phyloP scores from a whole-genome alignment of 2,113 vertebrate species.

The Pseudorectes ferrugineus region DNA sequence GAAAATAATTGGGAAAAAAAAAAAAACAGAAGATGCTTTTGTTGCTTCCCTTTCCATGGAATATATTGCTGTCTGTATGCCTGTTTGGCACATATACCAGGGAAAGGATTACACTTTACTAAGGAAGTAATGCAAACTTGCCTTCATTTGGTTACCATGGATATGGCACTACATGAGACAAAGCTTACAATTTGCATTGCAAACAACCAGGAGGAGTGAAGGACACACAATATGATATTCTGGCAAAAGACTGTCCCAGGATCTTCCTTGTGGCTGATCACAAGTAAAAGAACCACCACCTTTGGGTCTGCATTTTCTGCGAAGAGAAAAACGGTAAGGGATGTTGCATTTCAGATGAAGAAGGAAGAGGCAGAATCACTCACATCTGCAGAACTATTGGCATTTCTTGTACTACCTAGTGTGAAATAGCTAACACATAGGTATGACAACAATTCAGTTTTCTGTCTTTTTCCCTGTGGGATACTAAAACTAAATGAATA shows the following conservation, averaged over 20 bases:
- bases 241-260: conserved; percentile 11
- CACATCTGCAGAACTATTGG: not conserved
- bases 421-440: not conserved
- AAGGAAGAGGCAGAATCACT: not conserved
- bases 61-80: not conserved
- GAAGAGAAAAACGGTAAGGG: not conserved
- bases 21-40: not conserved
- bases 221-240: conserved; percentile 59
- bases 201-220: conserved; percentile 66
- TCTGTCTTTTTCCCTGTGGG: not conserved
- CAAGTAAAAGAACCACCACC: not conserved
- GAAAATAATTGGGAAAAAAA: rapidly evolving
- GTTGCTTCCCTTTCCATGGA: not conserved
- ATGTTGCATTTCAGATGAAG: not conserved
- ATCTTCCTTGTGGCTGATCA: conserved; percentile 20
- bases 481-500: not conserved
- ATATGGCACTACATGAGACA: conserved; percentile 56
- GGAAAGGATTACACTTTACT: conserved; percentile 38
- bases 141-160: conserved; percentile 74
- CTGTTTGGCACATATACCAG: conserved; percentile 28
- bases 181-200: conserved; percentile 74
- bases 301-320: not conserved
- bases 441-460: not conserved
- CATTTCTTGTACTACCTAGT: not conserved
- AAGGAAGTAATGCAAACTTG: conserved; percentile 70